Conservation (phyloP, 2,797 vertebrate genomes). For the Rhabdophis nuchalis region DNA sequence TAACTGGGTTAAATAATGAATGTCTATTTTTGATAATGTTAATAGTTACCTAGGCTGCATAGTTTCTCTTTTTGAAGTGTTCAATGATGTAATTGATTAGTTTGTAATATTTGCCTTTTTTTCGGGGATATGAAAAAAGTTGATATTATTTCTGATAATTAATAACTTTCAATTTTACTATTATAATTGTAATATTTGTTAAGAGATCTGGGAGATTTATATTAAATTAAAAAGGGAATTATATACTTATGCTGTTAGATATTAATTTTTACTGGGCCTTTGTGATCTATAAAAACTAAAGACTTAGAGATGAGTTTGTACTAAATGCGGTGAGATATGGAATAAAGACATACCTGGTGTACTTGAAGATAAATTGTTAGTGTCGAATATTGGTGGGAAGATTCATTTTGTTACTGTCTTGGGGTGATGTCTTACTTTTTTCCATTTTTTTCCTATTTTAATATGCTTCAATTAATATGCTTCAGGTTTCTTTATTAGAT, state of each 20-base stretch:
- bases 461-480: neutral
- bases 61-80: neutral
- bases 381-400: neutral
- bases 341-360: neutral
- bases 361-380: neutral
- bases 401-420: neutral
- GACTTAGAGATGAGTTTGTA: neutral
- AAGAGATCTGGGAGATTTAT: neutral
- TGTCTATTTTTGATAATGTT: too few relatives aligned
- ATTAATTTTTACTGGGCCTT: neutral
- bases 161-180: neutral
- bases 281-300: neutral
- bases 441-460: neutral
- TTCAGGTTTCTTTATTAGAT: neutral
- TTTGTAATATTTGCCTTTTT: neutral
- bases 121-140: neutral
- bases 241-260: neutral
- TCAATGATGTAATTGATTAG: neutral
- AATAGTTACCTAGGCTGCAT: neutral
- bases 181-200: neutral
- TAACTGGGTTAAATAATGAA: too few relatives aligned
- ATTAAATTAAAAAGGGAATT: neutral
- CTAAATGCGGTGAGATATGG: neutral
- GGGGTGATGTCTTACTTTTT: neutral
- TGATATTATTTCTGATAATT: neutral